These are phyloP conservation scores for Pachyramphus minor DNA, from an alignment of 2,113 vertebrate species.

Conservation along the genomic window DNA sequence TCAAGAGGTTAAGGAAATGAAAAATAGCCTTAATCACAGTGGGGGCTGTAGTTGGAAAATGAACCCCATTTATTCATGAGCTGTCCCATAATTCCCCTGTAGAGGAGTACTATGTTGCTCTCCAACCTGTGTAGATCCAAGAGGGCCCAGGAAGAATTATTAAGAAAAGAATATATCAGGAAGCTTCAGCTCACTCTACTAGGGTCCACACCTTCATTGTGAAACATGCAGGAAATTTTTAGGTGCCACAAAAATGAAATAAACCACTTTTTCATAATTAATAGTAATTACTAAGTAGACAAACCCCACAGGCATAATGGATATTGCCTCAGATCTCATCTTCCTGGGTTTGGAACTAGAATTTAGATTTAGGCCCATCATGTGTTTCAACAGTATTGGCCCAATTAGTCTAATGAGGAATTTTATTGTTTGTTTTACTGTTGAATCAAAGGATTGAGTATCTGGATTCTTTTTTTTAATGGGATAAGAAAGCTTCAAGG, in stretches of 20 bases:
- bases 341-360: neutral
- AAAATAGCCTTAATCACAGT: neutral
- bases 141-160: neutral
- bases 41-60: neutral
- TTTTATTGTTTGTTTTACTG: constrained; percentile 45
- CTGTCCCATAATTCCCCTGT: neutral
- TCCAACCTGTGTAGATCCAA: neutral
- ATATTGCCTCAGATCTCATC: neutral
- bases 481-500: constrained; percentile 34
- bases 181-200: neutral
- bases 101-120: neutral
- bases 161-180: neutral
- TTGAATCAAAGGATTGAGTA: constrained; percentile 22
- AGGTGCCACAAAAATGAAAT: neutral
- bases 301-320: neutral
- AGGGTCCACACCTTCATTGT: neutral
- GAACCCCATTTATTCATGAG: neutral
- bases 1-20: neutral
- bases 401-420: constrained; percentile 51
- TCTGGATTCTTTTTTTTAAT: constrained; percentile 11
- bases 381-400: neutral
- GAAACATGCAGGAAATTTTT: neutral
- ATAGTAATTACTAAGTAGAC: neutral
- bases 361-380: neutral
- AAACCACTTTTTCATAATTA: neutral